Percentiles rank a stretch among this genome's conserved stretches.
Conservation (phyloP, 2,888 invertebrate species). For the Cenopis cana region DNA sequence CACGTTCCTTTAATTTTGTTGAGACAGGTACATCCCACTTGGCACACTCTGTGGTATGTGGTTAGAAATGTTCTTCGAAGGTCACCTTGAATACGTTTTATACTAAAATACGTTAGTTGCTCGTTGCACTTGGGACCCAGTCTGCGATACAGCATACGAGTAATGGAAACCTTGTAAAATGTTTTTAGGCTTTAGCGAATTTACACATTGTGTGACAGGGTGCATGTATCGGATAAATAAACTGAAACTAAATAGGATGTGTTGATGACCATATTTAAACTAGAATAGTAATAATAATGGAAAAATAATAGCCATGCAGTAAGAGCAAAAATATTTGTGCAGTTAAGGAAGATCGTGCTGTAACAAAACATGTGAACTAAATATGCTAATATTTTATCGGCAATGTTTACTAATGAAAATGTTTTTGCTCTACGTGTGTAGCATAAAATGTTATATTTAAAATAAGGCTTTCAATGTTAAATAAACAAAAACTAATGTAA, state of each 20-base stretch:
- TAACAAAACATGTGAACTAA: background rate
- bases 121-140: conserved; percentile 54
- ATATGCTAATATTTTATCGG: background rate
- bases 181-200: conserved; percentile 52
- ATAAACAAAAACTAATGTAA: conserved; percentile 25
- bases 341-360: background rate
- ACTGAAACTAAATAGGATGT: conserved; percentile 57
- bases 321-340: conserved; percentile 22
- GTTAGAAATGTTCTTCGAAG: conserved; percentile 62
- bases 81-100: conserved; percentile 55
- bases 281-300: conserved; percentile 46
- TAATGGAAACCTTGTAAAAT: conserved; percentile 52
- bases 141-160: conserved; percentile 46
- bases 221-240: conserved; percentile 78
- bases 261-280: conserved; percentile 54
- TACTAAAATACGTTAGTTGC: conserved; percentile 56
- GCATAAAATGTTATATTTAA: conserved; percentile 19
- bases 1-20: conserved; percentile 64
- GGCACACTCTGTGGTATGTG: conserved; percentile 80
- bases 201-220: conserved; percentile 82
- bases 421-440: conserved; percentile 53
- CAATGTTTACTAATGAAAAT: conserved; percentile 23
- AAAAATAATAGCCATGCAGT: conserved; percentile 16
- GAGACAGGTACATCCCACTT: conserved; percentile 80
- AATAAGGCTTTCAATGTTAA: conserved; percentile 39